Base-by-base conservation (phyloP, 1,140 invertebrate genomes). In the Lasioglossum albipes region DNA sequence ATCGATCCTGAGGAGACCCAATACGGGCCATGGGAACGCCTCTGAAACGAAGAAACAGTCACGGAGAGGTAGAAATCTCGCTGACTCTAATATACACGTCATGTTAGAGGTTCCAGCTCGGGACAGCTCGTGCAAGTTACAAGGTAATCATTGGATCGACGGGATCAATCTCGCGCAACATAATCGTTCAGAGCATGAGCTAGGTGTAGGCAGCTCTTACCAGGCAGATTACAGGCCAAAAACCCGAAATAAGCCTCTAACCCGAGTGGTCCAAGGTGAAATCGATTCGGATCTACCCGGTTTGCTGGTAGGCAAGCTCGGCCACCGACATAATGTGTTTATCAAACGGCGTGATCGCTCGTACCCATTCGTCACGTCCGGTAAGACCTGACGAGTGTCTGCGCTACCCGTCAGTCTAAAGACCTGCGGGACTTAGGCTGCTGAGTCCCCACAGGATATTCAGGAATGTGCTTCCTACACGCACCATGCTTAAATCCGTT, bases 261-360 rank as follows among this genome's bases (percentile, higher is more conserved):
- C 54, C 22, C 52, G 41, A 62, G 70, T 0, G 27, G 61, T n/a
- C 62, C 57, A 68, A 36, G 57, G 73, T 86, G 84, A 86, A 86
- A 86, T 86, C 76, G 85, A 86, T 86, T 86, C 84, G 81, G 62
- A 86, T 86, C 76, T 80, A 59, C 49, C 73, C 62, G n/a, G 84
- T 80, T 86, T 83, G 54, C 81, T 75, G 65, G 76, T 77, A 67
- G 77, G 65, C 41, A 83, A 77, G 75, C 84, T 86, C 83, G 83
- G 83, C 76, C 52, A 54, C 62, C 65, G 81, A 61, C 84, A 86
- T 86, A 86, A 86, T 86, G 71, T 80, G 76, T 86, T 86, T 86
- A 86, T 86, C 85, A 70, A 81, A 66, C 45, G 45, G 16, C 72
- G 69, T 49, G 81, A 87, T 87, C 85, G 42, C 71, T 57, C 22